Evolutionary conservation across 2,113 vertebrate species (phyloP), one percentile per base, ranked within the genome.

Genomic region (Malaclemys terrapin): DNA sequence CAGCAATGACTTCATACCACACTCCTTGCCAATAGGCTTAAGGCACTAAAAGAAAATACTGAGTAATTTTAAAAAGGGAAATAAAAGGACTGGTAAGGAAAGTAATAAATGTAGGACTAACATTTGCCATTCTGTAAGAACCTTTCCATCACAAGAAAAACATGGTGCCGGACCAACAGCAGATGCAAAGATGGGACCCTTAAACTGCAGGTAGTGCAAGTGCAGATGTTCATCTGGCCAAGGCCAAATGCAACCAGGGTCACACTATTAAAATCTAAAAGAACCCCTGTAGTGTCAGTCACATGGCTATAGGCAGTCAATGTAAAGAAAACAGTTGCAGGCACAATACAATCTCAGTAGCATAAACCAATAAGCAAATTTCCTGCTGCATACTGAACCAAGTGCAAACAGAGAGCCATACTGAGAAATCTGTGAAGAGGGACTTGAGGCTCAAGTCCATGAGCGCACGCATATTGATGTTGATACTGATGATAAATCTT

Each of bases 331-430:
- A 27, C 6, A 72, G 62, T 6, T 65, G 54, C 54, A 85, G 65
- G 45, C 57, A 90, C 89, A 94, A 88, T 54, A 91, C 69, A 93
- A 54, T 79, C 86, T 80, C 16, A 47, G 12, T 62, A 87, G 84
- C 62, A 90, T 87, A 45, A 94, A 75, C 84, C 75, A 83, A 80
- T 75, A 27, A 89, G 52, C 76, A 91, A 90, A 76, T 8, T 24
- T 16, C 7, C 81, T 19, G 27, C 31, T 82, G 69, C 81, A 42
- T 57, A 47, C 65, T 65, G 85, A 80, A 78, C 57, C 25, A 87
- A 82, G 31, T 49, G 47, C 38, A 89, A 5, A 96, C 89, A 69
- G 31, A 52, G 89, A 93, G 47, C 69, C 52, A 90, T 94, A 80
- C 83, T 81, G 54, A n/a, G 69, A 91, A 89, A 53, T 62, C 65